A percentile compares a stretch with the other conserved stretches of the same genome.
Conservation (phyloP, 2,797 vertebrate species). For the Xiphophorus birchmanni region DNA sequence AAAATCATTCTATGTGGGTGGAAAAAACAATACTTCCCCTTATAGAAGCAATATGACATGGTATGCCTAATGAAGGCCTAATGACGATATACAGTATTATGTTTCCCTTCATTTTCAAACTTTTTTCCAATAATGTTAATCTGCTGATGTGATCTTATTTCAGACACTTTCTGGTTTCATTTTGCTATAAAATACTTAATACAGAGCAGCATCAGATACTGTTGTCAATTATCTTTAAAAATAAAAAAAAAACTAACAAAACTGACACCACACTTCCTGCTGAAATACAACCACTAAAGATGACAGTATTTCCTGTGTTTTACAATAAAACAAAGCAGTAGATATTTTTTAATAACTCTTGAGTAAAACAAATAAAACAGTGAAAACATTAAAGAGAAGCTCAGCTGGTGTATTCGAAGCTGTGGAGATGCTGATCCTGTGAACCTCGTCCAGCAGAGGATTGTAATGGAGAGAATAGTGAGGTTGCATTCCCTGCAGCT, state of each 20-base stretch:
- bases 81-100: neutral
- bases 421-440: constrained; percentile 28
- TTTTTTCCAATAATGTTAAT: neutral
- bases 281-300: neutral
- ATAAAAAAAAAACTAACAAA: neutral
- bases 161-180: neutral
- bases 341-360: neutral
- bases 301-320: neutral
- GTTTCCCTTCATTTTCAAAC: neutral
- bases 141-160: neutral
- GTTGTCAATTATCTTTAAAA: neutral
- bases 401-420: constrained; percentile 6
- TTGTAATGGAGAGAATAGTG: constrained; percentile 25
- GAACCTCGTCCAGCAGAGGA: constrained; percentile 30
- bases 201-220: neutral
- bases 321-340: neutral
- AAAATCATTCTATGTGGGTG: too few relatives aligned
- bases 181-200: neutral
- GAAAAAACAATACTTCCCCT: too few relatives aligned
- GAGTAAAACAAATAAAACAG: constrained; percentile 2
- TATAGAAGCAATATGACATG: neutral
- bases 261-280: neutral
- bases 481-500: constrained; percentile 1
- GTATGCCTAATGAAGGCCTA: neutral
- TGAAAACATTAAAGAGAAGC: constrained; percentile 9